Conservation (phyloP, 2,888 invertebrate species). For the Bombylius major region DNA sequence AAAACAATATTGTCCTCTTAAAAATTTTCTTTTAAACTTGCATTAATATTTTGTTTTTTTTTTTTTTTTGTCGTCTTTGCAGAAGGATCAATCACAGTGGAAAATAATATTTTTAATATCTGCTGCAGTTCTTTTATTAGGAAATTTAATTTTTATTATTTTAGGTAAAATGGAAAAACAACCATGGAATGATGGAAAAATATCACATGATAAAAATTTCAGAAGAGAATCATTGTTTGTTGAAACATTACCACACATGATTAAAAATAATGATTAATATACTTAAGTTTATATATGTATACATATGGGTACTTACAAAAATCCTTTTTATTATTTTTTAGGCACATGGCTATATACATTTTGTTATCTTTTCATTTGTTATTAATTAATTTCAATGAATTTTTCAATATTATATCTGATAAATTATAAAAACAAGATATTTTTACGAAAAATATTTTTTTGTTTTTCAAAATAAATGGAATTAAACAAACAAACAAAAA, state of each 20-base stretch:
- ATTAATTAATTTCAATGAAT: too few relatives aligned
- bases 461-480: too few relatives aligned
- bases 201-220: slow-evolving; percentile 19
- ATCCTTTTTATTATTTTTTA: too few relatives aligned
- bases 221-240: not conserved
- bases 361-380: too few relatives aligned
- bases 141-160: slow-evolving; percentile 55
- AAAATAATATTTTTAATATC: slow-evolving; percentile 61
- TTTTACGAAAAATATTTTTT: too few relatives aligned
- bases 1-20: slow-evolving; percentile 12
- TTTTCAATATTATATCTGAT: too few relatives aligned
- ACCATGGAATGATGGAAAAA: slow-evolving; percentile 52
- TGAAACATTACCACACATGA: not conserved
- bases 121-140: slow-evolving; percentile 51
- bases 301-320: too few relatives aligned
- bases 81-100: slow-evolving; percentile 55
- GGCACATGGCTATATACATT: too few relatives aligned
- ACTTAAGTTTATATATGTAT: too few relatives aligned
- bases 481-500: too few relatives aligned
- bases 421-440: too few relatives aligned
- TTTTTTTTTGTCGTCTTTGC: slow-evolving; percentile 17
- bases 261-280: not conserved
- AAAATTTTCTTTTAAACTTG: not conserved
- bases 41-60: not conserved
- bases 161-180: slow-evolving; percentile 54